phyloP scores from a whole-genome alignment of 2,888 invertebrate species.

The Habrosyne pyritoides region DNA sequence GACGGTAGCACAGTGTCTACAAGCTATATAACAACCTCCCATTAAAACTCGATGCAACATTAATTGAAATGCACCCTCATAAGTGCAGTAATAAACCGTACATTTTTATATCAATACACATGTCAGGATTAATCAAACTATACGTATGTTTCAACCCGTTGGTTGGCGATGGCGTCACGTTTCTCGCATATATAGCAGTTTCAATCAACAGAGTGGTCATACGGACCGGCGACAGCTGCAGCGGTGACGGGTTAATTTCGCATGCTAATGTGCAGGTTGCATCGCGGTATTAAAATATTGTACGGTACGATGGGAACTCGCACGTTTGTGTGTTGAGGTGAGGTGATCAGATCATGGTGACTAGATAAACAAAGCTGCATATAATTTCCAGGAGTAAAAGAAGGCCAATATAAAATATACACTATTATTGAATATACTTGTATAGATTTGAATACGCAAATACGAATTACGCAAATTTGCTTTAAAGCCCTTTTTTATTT shows the following conservation, averaged over 20 bases:
- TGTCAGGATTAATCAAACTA: slow-evolving; percentile 19
- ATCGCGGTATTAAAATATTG: slow-evolving; percentile 33
- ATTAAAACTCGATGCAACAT: not conserved
- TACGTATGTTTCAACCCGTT: slow-evolving; percentile 17
- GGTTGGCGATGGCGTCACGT: slow-evolving; percentile 9
- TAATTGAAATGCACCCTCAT: not conserved
- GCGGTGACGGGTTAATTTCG: slow-evolving; percentile 53
- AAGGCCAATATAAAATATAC: too few species aligned
- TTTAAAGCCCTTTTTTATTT: too few species aligned
- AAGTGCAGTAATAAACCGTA: not conserved
- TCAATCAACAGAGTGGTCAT: slow-evolving; percentile 50
- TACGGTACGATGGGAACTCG: not conserved
- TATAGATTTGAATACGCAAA: too few species aligned
- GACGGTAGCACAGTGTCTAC: too few species aligned
- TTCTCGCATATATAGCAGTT: slow-evolving; percentile 20
- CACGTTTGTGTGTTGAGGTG: not conserved
- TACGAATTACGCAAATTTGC: too few species aligned
- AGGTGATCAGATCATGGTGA: too few species aligned
- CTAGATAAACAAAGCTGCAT: too few species aligned
- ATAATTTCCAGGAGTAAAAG: too few species aligned
- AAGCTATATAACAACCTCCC: not conserved
- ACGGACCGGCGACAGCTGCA: slow-evolving; percentile 42
- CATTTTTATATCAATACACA: slow-evolving; percentile 5
- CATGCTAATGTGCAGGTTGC: slow-evolving; percentile 53
- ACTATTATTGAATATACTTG: too few species aligned